Conservation (phyloP, 2,113 vertebrate species). For the Rana temporaria region DNA sequence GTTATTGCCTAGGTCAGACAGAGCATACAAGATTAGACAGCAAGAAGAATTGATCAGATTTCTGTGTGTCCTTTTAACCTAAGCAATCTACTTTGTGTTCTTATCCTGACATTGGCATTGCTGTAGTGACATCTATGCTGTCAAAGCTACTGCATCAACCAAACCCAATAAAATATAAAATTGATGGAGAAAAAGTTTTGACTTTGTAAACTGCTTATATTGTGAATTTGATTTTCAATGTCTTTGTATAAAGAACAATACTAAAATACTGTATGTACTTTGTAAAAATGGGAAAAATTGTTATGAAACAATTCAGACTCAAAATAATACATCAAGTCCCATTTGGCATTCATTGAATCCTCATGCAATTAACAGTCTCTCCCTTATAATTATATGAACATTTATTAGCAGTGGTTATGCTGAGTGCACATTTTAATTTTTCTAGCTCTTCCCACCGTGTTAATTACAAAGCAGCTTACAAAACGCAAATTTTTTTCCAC, state of each 20-base stretch:
- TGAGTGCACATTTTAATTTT: conserved; percentile 8
- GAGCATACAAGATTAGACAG: conserved; percentile 8
- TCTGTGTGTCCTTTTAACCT: conserved; percentile 3
- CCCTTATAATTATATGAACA: conserved; percentile 2
- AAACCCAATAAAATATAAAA: conserved; percentile 34
- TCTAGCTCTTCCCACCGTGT: neutral
- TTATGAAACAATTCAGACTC: neutral
- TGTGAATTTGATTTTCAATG: neutral
- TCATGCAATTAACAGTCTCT: conserved; percentile 13
- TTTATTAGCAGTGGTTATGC: conserved; percentile 7
- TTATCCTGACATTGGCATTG: neutral
- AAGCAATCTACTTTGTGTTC: neutral
- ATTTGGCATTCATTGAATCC: neutral
- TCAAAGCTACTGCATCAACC: conserved; percentile 8
- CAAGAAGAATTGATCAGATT: conserved; percentile 8
- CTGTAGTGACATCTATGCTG: neutral
- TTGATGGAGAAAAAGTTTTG: neutral
- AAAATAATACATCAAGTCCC: conserved; percentile 4
- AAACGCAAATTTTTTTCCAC: too few species aligned
- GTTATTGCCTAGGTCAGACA: neutral
- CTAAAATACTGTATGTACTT: neutral
- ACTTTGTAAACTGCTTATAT: neutral
- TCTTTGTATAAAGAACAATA: neutral
- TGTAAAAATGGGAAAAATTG: neutral
- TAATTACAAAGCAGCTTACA: neutral